Conservation (phyloP, 2,888 invertebrate genomes). For the Apamea monoglypha region DNA sequence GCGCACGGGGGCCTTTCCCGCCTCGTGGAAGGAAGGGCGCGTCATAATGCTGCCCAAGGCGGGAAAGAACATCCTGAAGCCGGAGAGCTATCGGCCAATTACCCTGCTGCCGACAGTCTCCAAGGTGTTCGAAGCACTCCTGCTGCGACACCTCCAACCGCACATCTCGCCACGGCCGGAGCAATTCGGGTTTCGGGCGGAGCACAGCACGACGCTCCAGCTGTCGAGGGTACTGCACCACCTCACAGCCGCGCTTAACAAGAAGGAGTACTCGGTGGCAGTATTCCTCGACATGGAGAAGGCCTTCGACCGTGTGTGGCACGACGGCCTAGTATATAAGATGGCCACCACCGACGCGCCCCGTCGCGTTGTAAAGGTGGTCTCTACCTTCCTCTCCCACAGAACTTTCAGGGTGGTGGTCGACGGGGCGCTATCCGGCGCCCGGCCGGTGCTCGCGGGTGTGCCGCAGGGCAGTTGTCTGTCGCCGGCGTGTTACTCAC, state of each 20-base stretch:
- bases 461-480: conserved; percentile 1
- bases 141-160: background rate
- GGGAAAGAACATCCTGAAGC: background rate
- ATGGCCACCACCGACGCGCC: background rate
- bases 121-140: background rate
- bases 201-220: background rate
- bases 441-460: background rate
- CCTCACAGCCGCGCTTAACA: background rate
- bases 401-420: background rate
- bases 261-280: background rate
- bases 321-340: background rate
- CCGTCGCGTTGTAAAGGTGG: background rate
- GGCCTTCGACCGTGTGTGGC: background rate
- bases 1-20: no score
- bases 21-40: background rate
- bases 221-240: background rate
- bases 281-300: background rate
- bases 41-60: background rate
- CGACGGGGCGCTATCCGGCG: background rate
- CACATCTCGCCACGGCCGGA: background rate
- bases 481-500: background rate
- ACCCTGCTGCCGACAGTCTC: background rate
- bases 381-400: background rate
- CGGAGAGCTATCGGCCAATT: background rate
- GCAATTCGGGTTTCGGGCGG: background rate